phyloP scores from a whole-genome alignment of 2,888 invertebrate species.

The Trachelus iudaicus region DNA sequence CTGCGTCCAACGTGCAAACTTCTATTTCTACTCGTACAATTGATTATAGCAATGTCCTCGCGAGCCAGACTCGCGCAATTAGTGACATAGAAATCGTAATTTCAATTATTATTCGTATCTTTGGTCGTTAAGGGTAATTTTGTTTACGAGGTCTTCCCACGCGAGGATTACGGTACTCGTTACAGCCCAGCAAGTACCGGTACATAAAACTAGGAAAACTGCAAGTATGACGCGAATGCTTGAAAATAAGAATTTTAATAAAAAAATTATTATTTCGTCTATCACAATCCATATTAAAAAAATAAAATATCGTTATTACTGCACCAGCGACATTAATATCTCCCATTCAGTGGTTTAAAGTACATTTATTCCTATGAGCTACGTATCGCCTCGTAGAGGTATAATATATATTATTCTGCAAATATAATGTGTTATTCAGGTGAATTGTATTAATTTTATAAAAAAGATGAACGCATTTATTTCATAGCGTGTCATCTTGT shows the following conservation, averaged over 20 bases:
- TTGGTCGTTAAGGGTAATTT: slow-evolving; percentile 19
- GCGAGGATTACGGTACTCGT: background rate
- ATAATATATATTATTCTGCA: background rate
- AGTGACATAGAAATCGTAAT: slow-evolving; percentile 41
- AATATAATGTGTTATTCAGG: background rate
- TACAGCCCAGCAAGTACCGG: background rate
- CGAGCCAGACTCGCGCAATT: slow-evolving; percentile 16
- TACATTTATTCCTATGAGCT: background rate
- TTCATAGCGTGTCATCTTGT: background rate
- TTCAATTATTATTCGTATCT: slow-evolving; percentile 11
- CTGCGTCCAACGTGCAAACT: background rate
- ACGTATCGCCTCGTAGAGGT: background rate
- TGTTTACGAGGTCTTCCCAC: slow-evolving; percentile 27
- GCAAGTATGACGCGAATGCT: background rate
- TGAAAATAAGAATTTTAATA: background rate
- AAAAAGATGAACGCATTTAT: background rate
- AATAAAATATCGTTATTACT: background rate
- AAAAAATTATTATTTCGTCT: background rate
- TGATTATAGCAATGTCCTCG: background rate
- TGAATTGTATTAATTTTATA: background rate
- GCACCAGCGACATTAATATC: background rate
- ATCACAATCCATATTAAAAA: background rate
- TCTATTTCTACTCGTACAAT: background rate
- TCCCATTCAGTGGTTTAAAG: background rate
- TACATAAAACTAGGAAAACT: background rate